These are phyloP conservation scores for Eclectus roratus DNA, from an alignment of 2,113 vertebrate genomes.

Conservation along the genomic window DNA sequence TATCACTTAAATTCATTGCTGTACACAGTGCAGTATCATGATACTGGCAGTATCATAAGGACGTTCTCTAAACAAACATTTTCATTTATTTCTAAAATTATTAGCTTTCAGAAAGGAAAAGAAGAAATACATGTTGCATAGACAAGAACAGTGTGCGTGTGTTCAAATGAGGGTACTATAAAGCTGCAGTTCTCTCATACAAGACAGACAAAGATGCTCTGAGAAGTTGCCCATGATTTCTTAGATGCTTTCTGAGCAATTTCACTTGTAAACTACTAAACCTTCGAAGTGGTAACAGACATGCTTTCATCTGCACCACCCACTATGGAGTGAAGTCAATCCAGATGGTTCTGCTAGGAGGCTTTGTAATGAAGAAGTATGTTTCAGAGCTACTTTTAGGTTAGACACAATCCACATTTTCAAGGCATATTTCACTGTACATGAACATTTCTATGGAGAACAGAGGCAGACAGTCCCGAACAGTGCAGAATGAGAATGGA, in stretches of 20 bases:
- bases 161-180: background rate
- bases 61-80: background rate
- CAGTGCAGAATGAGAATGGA: background rate
- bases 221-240: background rate
- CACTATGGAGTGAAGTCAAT: background rate
- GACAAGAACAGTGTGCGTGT: background rate
- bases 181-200: background rate
- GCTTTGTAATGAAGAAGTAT: background rate
- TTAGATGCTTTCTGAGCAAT: background rate
- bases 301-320: background rate
- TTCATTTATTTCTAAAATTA: slow-evolving; percentile 12
- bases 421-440: background rate
- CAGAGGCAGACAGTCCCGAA: background rate
- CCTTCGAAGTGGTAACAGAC: background rate
- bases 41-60: background rate
- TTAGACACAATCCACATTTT: background rate
- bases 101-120: background rate
- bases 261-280: background rate
- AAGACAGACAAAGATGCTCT: background rate
- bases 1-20: background rate
- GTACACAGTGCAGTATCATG: background rate
- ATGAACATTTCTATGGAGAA: background rate
- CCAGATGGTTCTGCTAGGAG: background rate
- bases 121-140: background rate
- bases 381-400: background rate